Evolutionary conservation across 2,113 vertebrate species (phyloP).

Genomic region (Macrotis lagotis): DNA sequence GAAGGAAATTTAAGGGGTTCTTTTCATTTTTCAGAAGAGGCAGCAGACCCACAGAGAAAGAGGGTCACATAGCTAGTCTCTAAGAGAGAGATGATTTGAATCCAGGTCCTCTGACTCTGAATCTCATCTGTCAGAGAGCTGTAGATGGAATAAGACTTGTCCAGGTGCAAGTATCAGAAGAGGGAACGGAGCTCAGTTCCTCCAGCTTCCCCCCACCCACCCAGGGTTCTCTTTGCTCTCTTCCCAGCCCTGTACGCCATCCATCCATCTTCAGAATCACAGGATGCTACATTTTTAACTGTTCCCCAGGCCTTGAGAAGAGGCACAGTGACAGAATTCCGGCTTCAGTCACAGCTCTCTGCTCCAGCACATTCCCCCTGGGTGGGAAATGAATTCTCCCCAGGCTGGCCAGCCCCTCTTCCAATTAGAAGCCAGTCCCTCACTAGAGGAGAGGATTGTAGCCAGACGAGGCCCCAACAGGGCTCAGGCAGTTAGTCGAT

Average conservation of each 20-base stretch:
- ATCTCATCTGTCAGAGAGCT: neutral
- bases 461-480: slow-evolving; percentile 7
- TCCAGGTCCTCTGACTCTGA: neutral
- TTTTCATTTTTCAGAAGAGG: neutral
- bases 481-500: slow-evolving; percentile 28
- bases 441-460: slow-evolving; percentile 21
- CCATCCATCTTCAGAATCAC: neutral
- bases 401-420: neutral
- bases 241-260: accelerated
- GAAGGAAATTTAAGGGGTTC: neutral
- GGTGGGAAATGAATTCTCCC: slow-evolving; percentile 32
- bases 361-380: neutral
- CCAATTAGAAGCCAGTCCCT: slow-evolving; percentile 34
- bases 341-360: neutral
- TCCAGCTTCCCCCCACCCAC: neutral
- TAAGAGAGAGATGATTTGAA: neutral
- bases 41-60: neutral
- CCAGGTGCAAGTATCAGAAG: neutral
- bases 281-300: neutral
- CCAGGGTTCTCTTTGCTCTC: neutral
- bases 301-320: neutral
- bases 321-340: neutral
- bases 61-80: neutral
- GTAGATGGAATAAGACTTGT: neutral
- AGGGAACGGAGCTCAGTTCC: neutral